phyloP scores from a whole-genome alignment of 2,797 vertebrate species.

The Eulemur coronatus region DNA sequence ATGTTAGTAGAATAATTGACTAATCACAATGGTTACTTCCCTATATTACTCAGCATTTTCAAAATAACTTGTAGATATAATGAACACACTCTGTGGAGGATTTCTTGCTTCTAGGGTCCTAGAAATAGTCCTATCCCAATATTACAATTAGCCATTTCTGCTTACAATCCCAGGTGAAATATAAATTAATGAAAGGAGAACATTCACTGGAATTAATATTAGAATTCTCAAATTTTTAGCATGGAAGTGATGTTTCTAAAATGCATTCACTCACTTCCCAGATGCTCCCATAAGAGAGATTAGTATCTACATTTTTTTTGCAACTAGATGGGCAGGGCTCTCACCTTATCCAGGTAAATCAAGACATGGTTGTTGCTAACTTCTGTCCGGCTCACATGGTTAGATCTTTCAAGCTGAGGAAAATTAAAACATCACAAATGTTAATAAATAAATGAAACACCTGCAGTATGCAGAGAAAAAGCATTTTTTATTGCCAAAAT shows the following conservation, averaged over 20 bases:
- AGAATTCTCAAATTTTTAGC: not conserved
- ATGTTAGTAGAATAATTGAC: not conserved
- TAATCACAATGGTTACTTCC: not conserved
- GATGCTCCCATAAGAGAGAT: not conserved
- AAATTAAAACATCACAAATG: slow-evolving; percentile 12
- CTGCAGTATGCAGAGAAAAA: not conserved
- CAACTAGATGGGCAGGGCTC: not conserved
- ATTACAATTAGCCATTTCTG: not conserved
- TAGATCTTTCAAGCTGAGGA: slow-evolving; percentile 76
- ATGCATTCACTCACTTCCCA: not conserved
- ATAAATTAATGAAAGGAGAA: not conserved
- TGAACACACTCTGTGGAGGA: not conserved
- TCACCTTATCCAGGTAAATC: slow-evolving; percentile 84
- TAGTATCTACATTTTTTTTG: not conserved
- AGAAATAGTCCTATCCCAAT: not conserved
- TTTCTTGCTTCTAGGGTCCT: not conserved
- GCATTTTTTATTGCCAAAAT: slow-evolving; percentile 20
- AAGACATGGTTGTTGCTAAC: slow-evolving; percentile 76
- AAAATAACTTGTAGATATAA: not conserved
- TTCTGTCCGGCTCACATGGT: slow-evolving; percentile 77
- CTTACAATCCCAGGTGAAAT: not conserved
- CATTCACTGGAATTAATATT: not conserved
- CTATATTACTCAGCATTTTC: not conserved
- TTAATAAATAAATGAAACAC: slow-evolving; percentile 6
- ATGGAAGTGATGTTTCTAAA: not conserved